A percentile compares a stretch with the other conserved stretches of the same genome.
phyloP scores from a whole-genome alignment of 2,113 vertebrate genomes.

The Tenebrosternarchus preto region DNA sequence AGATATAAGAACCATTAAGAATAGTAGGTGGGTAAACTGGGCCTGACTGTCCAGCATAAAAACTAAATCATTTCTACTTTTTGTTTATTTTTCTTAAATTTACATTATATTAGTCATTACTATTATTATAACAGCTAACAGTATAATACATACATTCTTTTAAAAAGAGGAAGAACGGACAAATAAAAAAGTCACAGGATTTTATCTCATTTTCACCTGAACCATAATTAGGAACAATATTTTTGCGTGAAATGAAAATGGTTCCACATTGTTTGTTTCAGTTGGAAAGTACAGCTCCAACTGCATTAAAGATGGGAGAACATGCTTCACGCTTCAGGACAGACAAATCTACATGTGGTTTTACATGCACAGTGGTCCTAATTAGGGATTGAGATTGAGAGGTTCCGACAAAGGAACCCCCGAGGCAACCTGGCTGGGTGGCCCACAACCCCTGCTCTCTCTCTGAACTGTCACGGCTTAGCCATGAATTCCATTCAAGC shows the following conservation, averaged over 20 bases:
- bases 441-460: constrained; percentile 11
- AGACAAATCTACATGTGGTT: not conserved
- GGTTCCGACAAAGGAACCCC: constrained; percentile 27
- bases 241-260: constrained; percentile 4
- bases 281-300: not conserved
- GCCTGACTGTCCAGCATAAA: not conserved
- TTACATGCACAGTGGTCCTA: constrained; percentile 3
- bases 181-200: not conserved
- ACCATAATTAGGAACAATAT: not conserved
- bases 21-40: not conserved
- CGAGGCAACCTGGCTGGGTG: constrained; percentile 48
- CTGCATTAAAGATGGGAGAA: not conserved
- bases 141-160: not conserved
- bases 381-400: constrained; percentile 29
- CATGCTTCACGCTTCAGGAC: not conserved
- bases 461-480: constrained; percentile 20
- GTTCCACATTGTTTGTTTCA: constrained; percentile 4
- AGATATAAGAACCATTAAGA: not conserved
- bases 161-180: not conserved
- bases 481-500: constrained; percentile 31
- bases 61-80: not conserved
- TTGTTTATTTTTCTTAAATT: no score
- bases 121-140: not conserved
- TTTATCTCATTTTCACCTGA: not conserved
- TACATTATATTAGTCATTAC: no score